phyloP scores from a whole-genome alignment of 2,797 vertebrate genomes.

The Yasuhikotakia modesta region DNA sequence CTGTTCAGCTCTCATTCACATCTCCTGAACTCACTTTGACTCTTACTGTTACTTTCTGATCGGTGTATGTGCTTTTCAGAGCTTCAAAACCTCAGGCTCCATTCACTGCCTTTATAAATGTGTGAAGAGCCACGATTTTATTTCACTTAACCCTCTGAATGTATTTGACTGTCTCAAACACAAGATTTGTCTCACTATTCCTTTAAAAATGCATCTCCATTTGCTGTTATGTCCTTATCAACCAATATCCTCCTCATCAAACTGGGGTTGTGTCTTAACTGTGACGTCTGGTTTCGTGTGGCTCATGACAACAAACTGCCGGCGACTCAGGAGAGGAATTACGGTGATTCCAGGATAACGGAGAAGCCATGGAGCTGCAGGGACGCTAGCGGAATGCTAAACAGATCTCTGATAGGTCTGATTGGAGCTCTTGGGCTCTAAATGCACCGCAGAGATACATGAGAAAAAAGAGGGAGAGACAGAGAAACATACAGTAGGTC shows the following conservation, averaged over 20 bases:
- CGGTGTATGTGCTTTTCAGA: no score
- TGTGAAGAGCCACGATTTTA: no score
- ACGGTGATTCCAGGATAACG: conserved; percentile 29
- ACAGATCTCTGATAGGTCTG: conserved; percentile 59
- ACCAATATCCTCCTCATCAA: neutral
- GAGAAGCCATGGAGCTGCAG: conserved; percentile 22
- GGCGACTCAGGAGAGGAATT: conserved; percentile 45
- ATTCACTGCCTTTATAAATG: no score
- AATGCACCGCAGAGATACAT: conserved; percentile 48
- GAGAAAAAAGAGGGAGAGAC: conserved; percentile 14
- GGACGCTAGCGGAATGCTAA: conserved; percentile 55
- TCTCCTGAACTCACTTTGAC: conserved; percentile 18
- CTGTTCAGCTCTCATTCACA: conserved; percentile 32
- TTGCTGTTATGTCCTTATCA: neutral
- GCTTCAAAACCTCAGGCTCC: no score
- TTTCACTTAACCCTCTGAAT: no score
- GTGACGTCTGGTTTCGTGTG: conserved; percentile 21
- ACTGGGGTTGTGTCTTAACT: conserved; percentile 23
- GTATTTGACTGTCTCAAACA: no score
- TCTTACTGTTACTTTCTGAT: no score
- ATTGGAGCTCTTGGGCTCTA: conserved; percentile 57
- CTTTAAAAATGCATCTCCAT: neutral
- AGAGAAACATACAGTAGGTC: conserved; percentile 44
- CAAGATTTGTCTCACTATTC: no score
- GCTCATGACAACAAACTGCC: conserved; percentile 29